Base-by-base conservation (phyloP, 1,140 invertebrate genomes). In the Pachyrhynchus sulphureomaculatus region DNA sequence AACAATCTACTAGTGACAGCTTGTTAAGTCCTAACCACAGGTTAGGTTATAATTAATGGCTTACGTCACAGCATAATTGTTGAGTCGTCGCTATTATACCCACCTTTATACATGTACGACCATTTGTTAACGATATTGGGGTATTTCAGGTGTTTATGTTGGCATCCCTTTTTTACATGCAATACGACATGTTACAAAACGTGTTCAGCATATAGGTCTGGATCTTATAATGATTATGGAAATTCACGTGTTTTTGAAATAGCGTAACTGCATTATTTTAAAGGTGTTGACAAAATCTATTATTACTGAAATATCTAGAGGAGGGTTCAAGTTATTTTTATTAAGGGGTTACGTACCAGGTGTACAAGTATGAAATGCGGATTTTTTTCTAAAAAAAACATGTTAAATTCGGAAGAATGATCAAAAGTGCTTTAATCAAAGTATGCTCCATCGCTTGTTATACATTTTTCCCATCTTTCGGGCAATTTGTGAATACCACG, bases 21-120 rank as follows among this genome's bases (percentile, higher is more conserved):
- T 76, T 75, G 75, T 76, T 76, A 76, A 76, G 75, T 76, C 72
- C 75, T 76, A 76, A 76, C 75, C 75, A 76, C 75, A 76, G 75
- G 75, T 76, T 76, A 76, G 72, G 72, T 76, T 76, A 76, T 76
- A 76, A 76, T 76, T 76, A 76, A 76, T 76, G 75, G 73, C 72
- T 72, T 72, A 76, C 75, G 75, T 76, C 75, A 76, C 72, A 65
- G 53, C 64, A 70, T 76, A 76, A 76, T 76, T 76, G 75, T 75
- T 73, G 71, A 68, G 53, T 71, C 72, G 70, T 75, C 74, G 74
- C 75, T 75, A 74, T 76, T 76, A 73, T 70, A 70, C 68, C 72
- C 72, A 75, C 73, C 72, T 72, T 57, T 61, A 48, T 63, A 65
- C 65, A 52, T 69, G 65, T 59, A 65, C 67, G 64, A 62, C 68